phyloP scores from a whole-genome alignment of 37 sponge, comb jelly and placozoan species.

The Amphimedon queenslandica region DNA sequence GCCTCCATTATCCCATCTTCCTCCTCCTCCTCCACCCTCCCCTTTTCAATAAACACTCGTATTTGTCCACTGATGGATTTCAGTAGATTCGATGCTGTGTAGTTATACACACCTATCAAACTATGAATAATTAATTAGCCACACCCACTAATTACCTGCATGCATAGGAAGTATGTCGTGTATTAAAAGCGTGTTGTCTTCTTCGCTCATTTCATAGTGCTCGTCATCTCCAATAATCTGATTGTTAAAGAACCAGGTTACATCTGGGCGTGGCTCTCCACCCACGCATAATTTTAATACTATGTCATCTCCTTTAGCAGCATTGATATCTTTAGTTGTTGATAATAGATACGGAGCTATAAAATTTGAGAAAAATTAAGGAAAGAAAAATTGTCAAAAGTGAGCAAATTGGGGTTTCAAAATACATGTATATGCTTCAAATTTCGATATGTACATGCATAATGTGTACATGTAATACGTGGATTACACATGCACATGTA shows the following conservation, averaged over 20 bases:
- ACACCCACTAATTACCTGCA: too few species aligned
- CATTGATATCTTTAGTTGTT: background rate
- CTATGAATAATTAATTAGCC: too few species aligned
- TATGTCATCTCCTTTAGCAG: background rate
- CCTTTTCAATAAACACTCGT: background rate
- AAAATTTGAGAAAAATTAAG: too few species aligned
- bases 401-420: too few species aligned
- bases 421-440: too few species aligned
- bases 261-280: background rate
- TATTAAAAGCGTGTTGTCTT: background rate
- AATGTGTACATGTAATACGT: background rate
- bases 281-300: background rate
- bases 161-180: background rate
- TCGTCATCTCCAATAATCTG: background rate
- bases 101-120: slow-evolving; percentile 41
- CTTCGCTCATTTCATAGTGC: background rate
- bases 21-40: too few species aligned
- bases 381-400: too few species aligned
- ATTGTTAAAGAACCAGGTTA: background rate
- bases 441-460: background rate
- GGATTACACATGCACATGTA: background rate
- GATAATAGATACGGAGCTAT: background rate
- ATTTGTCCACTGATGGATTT: slow-evolving; percentile 45
- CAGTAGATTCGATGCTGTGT: slow-evolving; percentile 38
- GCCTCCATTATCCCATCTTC: too few species aligned